Conservation (phyloP, 2,113 vertebrate species). For the Oxyruncus cristatus region DNA sequence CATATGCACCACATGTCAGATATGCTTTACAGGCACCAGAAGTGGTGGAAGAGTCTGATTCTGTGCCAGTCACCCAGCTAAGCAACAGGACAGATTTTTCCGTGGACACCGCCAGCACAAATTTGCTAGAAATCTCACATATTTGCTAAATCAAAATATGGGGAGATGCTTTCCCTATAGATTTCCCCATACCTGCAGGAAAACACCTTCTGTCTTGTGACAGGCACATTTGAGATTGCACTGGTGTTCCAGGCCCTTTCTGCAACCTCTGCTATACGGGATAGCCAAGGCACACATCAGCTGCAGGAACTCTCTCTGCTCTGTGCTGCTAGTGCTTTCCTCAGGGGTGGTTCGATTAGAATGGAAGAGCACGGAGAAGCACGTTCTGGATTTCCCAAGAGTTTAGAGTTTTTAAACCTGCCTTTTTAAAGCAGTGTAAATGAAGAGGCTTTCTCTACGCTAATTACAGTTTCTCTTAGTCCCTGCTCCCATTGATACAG, state of each 20-base stretch:
- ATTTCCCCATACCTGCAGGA: not conserved
- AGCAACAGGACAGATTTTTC: conserved; percentile 18
- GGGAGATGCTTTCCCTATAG: not conserved
- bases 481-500: not conserved
- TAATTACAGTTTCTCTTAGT: not conserved
- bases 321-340: not conserved
- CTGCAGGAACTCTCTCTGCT: accelerated
- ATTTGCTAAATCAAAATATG: not conserved
- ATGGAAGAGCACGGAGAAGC: not conserved
- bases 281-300: not conserved
- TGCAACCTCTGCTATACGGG: not conserved
- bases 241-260: not conserved
- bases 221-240: accelerated
- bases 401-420: not conserved
- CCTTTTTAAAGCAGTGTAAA: not conserved
- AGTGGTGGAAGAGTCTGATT: not conserved
- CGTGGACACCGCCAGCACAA: not conserved
- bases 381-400: not conserved
- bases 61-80: not conserved
- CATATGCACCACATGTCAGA: not conserved
- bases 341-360: not conserved
- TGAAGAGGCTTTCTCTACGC: not conserved
- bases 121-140: not conserved
- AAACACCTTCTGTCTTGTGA: not conserved
- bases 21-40: not conserved